Evolutionary conservation across 2,797 vertebrate genomes (phyloP).

Genomic region (Sardinella longiceps): DNA sequence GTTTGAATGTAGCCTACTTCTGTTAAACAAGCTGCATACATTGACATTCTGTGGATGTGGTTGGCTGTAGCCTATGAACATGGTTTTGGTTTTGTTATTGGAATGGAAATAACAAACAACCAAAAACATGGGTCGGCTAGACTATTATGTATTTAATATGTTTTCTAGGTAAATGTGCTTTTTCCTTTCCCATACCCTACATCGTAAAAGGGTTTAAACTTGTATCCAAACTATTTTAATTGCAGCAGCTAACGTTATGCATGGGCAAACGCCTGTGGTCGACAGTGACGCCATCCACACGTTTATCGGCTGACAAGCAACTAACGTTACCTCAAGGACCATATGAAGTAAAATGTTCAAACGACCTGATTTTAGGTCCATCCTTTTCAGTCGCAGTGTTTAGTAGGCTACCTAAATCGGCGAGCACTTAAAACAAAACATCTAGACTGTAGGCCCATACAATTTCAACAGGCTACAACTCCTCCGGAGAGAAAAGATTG

Average conservation of each 20-base stretch:
- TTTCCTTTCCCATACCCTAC: too few relatives aligned
- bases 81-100: too few relatives aligned
- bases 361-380: not conserved
- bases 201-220: too few relatives aligned
- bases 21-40: not conserved
- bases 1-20: not conserved
- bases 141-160: too few relatives aligned
- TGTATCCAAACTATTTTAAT: too few relatives aligned
- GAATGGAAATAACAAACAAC: too few relatives aligned
- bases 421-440: not conserved
- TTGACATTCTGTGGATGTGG: not conserved
- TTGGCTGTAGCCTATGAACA: too few relatives aligned
- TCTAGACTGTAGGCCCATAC: not conserved
- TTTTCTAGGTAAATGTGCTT: too few relatives aligned
- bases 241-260: too few relatives aligned
- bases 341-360: not conserved
- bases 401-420: not conserved
- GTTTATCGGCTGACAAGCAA: not conserved
- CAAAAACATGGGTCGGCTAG: too few relatives aligned
- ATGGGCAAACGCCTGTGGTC: too few relatives aligned
- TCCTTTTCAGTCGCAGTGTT: not conserved
- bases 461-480: not conserved
- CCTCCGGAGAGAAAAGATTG: not conserved
- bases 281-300: not conserved
- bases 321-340: not conserved